Evolutionary conservation across 2,888 invertebrate species (phyloP).

Genomic region (Agrotis ipsilon): DNA sequence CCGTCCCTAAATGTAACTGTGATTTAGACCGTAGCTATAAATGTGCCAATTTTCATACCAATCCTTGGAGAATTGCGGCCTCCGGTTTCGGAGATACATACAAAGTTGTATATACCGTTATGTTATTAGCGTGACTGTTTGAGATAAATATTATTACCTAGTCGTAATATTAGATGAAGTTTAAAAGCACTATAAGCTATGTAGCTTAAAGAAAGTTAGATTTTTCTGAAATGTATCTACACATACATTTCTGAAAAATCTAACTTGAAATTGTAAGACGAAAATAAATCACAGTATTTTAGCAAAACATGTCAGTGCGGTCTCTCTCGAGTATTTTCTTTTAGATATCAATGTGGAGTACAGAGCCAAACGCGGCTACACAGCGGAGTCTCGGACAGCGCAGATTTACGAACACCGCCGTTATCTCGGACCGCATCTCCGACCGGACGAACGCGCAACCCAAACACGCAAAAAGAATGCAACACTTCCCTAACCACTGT

Average conservation of each 20-base stretch:
- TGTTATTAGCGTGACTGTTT: slow-evolving; percentile 26
- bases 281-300: slow-evolving; percentile 78
- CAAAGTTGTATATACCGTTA: slow-evolving; percentile 7
- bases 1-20: slow-evolving; percentile 60
- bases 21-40: slow-evolving; percentile 61
- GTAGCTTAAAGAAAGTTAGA: no score
- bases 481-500: slow-evolving; percentile 61
- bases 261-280: slow-evolving; percentile 43
- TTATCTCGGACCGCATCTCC: slow-evolving; percentile 75
- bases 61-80: slow-evolving; percentile 59
- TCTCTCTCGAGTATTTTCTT: slow-evolving; percentile 63
- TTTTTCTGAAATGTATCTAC: no score
- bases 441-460: slow-evolving; percentile 66
- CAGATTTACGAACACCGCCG: slow-evolving; percentile 82
- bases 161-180: neutral
- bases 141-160: slow-evolving; percentile 25
- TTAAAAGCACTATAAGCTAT: neutral
- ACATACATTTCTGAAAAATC: slow-evolving; percentile 21
- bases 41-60: slow-evolving; percentile 63
- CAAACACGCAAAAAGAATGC: slow-evolving; percentile 67
- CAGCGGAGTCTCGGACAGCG: slow-evolving; percentile 66
- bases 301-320: slow-evolving; percentile 70
- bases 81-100: slow-evolving; percentile 35
- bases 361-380: slow-evolving; percentile 59
- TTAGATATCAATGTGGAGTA: slow-evolving; percentile 70